Conservation (phyloP, 1,140 invertebrate species). For the Drosophila pandora region DNA sequence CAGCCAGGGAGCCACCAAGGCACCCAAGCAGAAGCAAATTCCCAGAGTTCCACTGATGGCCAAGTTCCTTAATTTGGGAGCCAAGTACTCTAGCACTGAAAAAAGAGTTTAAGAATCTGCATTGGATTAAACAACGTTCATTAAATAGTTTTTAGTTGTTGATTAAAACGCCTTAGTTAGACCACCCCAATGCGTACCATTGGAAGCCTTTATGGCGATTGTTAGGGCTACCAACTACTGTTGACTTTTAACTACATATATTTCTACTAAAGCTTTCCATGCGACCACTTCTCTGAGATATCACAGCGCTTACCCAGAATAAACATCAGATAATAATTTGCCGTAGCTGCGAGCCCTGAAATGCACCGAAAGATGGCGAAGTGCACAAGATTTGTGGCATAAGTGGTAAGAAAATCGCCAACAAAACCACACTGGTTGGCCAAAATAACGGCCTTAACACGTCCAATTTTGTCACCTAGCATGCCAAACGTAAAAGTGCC, state of each 20-base stretch:
- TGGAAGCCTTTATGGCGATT: conserved; percentile 4
- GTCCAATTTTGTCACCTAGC: conserved; percentile 85
- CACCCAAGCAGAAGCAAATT: conserved; percentile 85
- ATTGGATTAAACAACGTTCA: not conserved
- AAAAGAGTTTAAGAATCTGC: conserved; percentile 1
- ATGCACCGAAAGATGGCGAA: conserved; percentile 85
- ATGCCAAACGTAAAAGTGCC: conserved; percentile 85
- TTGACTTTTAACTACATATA: conserved; percentile 7
- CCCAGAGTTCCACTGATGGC: conserved; percentile 86
- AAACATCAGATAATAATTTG: conserved; percentile 87
- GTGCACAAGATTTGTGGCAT: conserved; percentile 82
- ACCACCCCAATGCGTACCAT: conserved; percentile 14
- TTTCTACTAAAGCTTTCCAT: conserved; percentile 12
- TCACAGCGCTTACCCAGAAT: conserved; percentile 85
- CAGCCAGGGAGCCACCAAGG: conserved; percentile 85
- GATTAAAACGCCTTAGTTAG: not conserved
- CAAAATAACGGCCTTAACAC: conserved; percentile 85
- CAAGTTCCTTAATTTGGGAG: conserved; percentile 85
- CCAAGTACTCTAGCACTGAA: conserved; percentile 86
- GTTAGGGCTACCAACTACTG: conserved; percentile 5
- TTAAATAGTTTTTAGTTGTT: not conserved
- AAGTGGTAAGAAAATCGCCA: conserved; percentile 85
- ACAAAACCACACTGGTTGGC: conserved; percentile 85
- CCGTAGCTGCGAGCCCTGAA: conserved; percentile 86
- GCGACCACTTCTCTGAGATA: conserved; percentile 29